phyloP scores from a whole-genome alignment of 1,140 invertebrate genomes.

The Drosophila orosa region DNA sequence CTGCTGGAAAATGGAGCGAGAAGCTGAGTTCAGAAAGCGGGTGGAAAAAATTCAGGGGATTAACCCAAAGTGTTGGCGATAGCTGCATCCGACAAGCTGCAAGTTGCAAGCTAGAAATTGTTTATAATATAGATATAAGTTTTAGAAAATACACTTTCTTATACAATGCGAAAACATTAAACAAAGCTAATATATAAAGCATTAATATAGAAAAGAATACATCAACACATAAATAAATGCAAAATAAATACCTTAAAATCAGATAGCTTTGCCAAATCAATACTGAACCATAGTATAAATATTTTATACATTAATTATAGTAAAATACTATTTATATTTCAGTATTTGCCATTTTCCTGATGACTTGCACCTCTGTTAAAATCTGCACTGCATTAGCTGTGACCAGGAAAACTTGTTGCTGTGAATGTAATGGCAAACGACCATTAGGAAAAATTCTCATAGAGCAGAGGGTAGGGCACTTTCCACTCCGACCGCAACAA shows the following conservation, averaged over 20 bases:
- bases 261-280: too few relatives aligned
- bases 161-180: neutral
- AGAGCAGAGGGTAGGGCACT: constrained; percentile 1
- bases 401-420: constrained; percentile 70
- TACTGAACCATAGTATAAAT: too few relatives aligned
- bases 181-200: too few relatives aligned
- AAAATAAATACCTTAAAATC: too few relatives aligned
- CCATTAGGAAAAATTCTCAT: constrained; percentile 45
- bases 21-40: neutral
- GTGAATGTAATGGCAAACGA: constrained; percentile 61
- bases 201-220: too few relatives aligned
- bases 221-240: too few relatives aligned
- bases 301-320: too few relatives aligned
- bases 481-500: constrained; percentile 42
- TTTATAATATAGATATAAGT: constrained; percentile 6
- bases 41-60: constrained; percentile 9
- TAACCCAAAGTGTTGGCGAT: constrained; percentile 62
- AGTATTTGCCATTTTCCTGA: too few relatives aligned
- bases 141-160: neutral
- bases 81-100: constrained; percentile 46
- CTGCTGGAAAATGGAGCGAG: constrained; percentile 15
- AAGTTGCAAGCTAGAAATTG: constrained; percentile 33
- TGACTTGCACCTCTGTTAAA: constrained; percentile 1
- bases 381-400: constrained; percentile 54
- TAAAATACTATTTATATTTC: too few relatives aligned